These are phyloP conservation scores for Drosophila cardini DNA, from an alignment of 1,140 invertebrate species.

Conservation along the genomic window DNA sequence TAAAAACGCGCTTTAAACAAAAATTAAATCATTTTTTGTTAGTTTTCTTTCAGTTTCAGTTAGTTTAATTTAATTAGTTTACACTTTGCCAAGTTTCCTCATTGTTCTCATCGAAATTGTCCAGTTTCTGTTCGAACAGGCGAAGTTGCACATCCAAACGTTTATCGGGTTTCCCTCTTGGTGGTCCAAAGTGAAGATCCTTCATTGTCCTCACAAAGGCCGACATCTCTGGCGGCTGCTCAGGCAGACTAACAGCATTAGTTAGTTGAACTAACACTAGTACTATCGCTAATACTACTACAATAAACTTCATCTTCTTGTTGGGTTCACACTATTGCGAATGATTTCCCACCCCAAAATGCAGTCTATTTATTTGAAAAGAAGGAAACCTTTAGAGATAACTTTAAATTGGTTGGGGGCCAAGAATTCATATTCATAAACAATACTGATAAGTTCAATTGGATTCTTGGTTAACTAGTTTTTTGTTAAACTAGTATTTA, in stretches of 20 bases:
- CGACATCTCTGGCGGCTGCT: conserved; percentile 3
- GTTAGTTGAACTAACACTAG: conserved; percentile 43
- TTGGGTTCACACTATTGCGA: conserved; percentile 48
- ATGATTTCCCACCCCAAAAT: conserved; percentile 47
- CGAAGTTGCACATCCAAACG: conserved; percentile 49
- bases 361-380: conserved; percentile 62
- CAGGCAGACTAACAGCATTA: conserved; percentile 22
- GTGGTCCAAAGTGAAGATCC: conserved; percentile 59
- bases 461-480: not conserved
- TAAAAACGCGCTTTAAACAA: conserved; percentile 84
- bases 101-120: conserved; percentile 90
- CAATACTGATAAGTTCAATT: conserved; percentile 42
- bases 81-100: conserved; percentile 88
- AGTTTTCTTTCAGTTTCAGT: not conserved
- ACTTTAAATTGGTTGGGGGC: conserved; percentile 28
- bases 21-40: not conserved
- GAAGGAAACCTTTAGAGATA: not conserved
- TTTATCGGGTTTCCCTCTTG: not conserved
- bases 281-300: conserved; percentile 16
- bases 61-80: conserved; percentile 35
- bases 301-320: conserved; percentile 54
- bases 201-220: conserved; percentile 44
- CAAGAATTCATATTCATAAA: conserved; percentile 3
- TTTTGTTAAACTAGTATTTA: not conserved
- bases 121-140: conserved; percentile 85